Percentiles rank a stretch among this genome's conserved stretches.
Evolutionary conservation across 2,797 vertebrate genomes (phyloP).

Genomic region (Oreochromis mossambicus): DNA sequence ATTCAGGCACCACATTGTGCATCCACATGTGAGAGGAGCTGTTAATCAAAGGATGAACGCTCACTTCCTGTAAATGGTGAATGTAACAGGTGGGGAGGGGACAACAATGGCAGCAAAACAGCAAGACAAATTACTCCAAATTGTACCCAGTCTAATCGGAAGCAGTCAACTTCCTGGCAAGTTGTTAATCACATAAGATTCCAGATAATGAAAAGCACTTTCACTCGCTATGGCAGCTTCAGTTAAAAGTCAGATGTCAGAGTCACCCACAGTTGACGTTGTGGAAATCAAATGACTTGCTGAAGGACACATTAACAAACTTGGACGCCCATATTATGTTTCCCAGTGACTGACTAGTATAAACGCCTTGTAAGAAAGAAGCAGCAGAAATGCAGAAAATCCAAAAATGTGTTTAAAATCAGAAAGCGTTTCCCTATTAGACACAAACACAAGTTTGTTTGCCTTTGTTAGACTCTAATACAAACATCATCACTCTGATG

Average conservation of each 20-base stretch:
- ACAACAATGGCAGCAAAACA: background rate
- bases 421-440: background rate
- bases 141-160: background rate
- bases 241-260: background rate
- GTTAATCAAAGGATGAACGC: background rate
- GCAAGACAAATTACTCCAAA: background rate
- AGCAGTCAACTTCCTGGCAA: background rate
- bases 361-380: fast-evolving
- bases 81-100: background rate
- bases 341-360: background rate
- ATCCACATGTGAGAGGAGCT: background rate
- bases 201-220: background rate
- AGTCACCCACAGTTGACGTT: background rate
- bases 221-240: background rate
- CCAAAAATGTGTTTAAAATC: background rate
- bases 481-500: background rate
- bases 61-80: background rate
- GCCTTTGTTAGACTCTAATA: background rate
- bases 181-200: background rate
- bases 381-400: background rate
- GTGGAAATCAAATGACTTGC: background rate
- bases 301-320: background rate
- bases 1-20: background rate
- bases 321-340: fast-evolving
- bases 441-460: background rate